Conservation (phyloP, 2,888 invertebrate genomes). For the Coenonympha arcania region DNA sequence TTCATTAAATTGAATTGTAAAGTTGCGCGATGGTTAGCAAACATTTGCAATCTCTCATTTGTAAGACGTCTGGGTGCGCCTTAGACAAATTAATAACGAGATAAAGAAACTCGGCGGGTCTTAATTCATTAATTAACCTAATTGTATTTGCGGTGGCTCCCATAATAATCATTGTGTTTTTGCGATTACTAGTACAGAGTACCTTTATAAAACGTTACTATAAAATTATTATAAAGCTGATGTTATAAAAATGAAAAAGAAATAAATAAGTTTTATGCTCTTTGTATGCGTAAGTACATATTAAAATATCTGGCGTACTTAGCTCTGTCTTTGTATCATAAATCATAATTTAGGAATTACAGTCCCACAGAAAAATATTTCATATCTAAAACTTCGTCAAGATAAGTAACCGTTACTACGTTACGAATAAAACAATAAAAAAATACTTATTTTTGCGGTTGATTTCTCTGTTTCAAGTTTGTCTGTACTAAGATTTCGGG, state of each 20-base stretch:
- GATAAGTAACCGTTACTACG: too few relatives aligned
- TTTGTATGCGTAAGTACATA: too few relatives aligned
- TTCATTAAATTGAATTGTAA: constrained; percentile 23
- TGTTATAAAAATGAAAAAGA: too few relatives aligned
- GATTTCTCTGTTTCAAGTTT: constrained; percentile 24
- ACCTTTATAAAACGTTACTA: constrained; percentile 12
- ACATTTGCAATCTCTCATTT: constrained; percentile 64
- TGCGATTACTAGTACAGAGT: constrained; percentile 41
- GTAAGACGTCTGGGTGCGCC: constrained; percentile 64
- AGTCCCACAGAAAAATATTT: too few relatives aligned
- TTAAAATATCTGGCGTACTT: too few relatives aligned
- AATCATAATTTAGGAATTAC: too few relatives aligned
- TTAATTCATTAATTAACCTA: constrained; percentile 75
- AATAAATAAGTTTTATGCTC: too few relatives aligned
- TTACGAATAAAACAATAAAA: too few relatives aligned
- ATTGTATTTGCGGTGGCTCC: constrained; percentile 68
- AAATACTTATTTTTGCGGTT: too few relatives aligned
- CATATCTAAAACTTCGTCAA: too few relatives aligned
- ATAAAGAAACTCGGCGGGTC: constrained; percentile 71
- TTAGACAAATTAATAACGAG: constrained; percentile 73
- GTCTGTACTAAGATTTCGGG: constrained; percentile 41
- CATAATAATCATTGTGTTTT: constrained; percentile 65
- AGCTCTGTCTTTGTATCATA: too few relatives aligned
- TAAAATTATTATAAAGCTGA: too few relatives aligned
- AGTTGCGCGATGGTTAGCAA: constrained; percentile 39